These are phyloP conservation scores for Myioborus melanocephalus DNA, from an alignment of 2,797 vertebrate genomes.

Conservation along the genomic window DNA sequence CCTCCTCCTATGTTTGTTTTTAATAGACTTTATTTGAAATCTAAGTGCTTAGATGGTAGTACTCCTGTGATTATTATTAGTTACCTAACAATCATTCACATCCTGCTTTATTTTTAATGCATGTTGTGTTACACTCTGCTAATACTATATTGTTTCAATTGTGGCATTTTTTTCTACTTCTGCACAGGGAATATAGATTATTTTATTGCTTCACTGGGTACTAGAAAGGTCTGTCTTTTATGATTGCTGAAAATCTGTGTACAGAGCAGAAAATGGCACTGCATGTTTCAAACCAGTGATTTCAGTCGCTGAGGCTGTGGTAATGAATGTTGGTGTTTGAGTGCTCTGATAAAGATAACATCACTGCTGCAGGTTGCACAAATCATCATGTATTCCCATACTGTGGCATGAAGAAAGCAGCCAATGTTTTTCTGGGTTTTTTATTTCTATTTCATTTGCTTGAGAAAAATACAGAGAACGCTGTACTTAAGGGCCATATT, in stretches of 20 bases:
- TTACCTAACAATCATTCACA: constrained; percentile 8
- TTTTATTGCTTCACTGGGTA: constrained; percentile 46
- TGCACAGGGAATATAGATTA: constrained; percentile 43
- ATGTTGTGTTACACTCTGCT: background rate
- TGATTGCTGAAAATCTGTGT: constrained; percentile 30
- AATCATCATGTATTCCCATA: background rate
- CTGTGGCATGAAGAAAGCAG: background rate
- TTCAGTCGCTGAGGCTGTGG: background rate
- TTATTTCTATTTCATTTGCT: background rate
- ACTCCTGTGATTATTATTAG: background rate
- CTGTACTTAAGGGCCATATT: background rate
- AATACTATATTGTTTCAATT: background rate
- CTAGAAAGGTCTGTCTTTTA: constrained; percentile 42
- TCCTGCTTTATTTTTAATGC: constrained; percentile 31
- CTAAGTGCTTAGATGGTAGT: background rate
- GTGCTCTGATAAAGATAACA: constrained; percentile 43
- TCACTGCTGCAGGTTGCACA: background rate
- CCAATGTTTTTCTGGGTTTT: background rate
- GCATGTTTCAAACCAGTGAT: constrained; percentile 47
- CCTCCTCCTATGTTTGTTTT: background rate
- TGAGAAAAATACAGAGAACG: background rate
- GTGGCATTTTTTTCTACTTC: background rate
- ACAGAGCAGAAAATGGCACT: constrained; percentile 25
- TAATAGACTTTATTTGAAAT: background rate
- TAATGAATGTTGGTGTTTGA: constrained; percentile 45